Base-by-base conservation (phyloP, 2,888 invertebrate genomes). In the Acanthoscelides obtectus region DNA sequence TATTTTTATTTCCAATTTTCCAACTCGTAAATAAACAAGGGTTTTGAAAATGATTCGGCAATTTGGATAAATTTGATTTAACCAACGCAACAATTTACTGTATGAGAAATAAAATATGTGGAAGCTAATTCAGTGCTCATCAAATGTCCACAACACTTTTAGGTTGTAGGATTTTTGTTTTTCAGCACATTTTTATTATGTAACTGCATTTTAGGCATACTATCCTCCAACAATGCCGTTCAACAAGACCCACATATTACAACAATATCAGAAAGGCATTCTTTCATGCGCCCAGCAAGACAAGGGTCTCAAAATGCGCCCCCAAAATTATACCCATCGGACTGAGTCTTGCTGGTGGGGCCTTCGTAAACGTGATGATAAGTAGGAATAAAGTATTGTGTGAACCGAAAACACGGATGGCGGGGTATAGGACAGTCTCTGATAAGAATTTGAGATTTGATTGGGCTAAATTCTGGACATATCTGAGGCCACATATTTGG, bases 401-500 rank as follows among this genome's bases (percentile, higher is more conserved):
- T 74, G 79, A 83, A 71, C 76, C 79, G n/a, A 74, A 77, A 71
- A 80, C 83, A 8, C 79, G 86, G 74, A 74, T 86, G 76, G 80
- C 77, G 8, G 84, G 84, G n/a, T 85, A 82, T 75, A 77, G 74
- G 71, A 76, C 76, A 70, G 70, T 69, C 27, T 73, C 84, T 25
- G 87, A 88, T 69, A 89, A 89, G 70, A 87, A 88, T 76, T 83
- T 88, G 0, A 87, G 89, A 74, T 96, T 96, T 86, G 93, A 95
- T 81, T 96, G 95, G 95, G 87, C 84, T 21, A 90, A 88, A 74
- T 90, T 97, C 75, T 90, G 92, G 84, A 81, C 86, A 19, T 92
- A 96, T 82, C 84, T 97, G 1, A 87, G 88, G 81, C 94, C 94
- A 22, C 93, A 96, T 83, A 86, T 93, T 73, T 92, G 91, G 89